These are phyloP conservation scores for Parazoanthus atlanticus DNA, from an alignment of 92 coral and sea anemone genomes.

Conservation along the genomic window DNA sequence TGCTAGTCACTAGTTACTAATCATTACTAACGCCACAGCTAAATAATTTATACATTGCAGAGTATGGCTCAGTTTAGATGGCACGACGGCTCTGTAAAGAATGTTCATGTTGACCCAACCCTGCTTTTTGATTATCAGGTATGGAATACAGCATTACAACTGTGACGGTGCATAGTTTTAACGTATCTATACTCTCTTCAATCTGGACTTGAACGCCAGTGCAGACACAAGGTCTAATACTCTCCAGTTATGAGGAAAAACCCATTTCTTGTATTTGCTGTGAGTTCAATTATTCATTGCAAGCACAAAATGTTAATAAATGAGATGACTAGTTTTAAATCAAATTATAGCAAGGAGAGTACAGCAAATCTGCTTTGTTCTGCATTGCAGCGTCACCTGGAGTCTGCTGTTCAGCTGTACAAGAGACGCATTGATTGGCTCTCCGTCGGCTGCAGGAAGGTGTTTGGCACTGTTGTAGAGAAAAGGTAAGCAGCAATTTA, in stretches of 20 bases:
- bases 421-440: conserved; percentile 92
- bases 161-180: neutral
- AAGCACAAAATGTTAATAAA: neutral
- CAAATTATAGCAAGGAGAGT: no score
- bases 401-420: conserved; percentile 91
- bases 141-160: neutral
- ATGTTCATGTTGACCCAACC: conserved; percentile 98
- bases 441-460: conserved; percentile 84
- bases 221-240: neutral
- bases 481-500: conserved; percentile 66
- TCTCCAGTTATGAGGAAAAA: neutral
- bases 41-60: conserved; percentile 36
- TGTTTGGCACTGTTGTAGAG: conserved; percentile 94
- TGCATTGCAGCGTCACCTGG: conserved; percentile 81
- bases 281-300: neutral
- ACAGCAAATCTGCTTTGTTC: neutral
- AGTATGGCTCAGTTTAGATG: conserved; percentile 98
- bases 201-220: no score
- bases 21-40: neutral
- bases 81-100: conserved; percentile 96
- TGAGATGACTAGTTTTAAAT: neutral
- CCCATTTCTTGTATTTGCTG: neutral
- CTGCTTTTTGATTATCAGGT: conserved; percentile 96
- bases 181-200: no score
- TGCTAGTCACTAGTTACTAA: neutral